These are phyloP conservation scores for Iselma pallidipennis DNA, from an alignment of 2,888 invertebrate species.

Conservation along the genomic window DNA sequence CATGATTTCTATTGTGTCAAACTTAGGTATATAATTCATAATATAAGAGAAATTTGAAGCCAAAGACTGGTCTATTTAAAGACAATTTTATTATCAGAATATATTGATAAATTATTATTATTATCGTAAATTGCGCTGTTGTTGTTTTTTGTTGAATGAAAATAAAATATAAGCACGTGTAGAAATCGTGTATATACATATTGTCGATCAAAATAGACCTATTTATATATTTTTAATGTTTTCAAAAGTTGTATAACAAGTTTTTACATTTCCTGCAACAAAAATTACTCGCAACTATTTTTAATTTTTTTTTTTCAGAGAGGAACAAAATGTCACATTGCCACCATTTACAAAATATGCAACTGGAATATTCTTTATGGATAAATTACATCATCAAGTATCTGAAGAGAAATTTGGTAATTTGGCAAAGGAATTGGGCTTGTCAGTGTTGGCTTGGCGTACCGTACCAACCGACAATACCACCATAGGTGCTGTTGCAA, in stretches of 20 bases:
- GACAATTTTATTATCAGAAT: too few species aligned
- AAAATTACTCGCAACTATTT: too few species aligned
- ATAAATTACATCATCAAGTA: conserved; percentile 77
- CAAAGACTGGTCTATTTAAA: too few species aligned
- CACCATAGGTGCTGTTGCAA: conserved; percentile 89
- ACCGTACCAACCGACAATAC: conserved; percentile 87
- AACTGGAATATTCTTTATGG: conserved; percentile 94
- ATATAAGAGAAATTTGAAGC: too few species aligned
- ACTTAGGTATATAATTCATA: conserved; percentile 69
- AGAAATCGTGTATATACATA: too few species aligned
- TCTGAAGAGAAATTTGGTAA: conserved; percentile 80
- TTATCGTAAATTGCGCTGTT: too few species aligned
- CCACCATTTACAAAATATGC: conserved; percentile 91
- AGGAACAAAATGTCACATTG: conserved; percentile 77
- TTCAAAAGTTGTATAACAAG: neutral
- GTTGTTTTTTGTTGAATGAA: too few species aligned
- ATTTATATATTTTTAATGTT: neutral
- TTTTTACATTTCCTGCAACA: conserved; percentile 1
- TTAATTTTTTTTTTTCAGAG: conserved; percentile 60
- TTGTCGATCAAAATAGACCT: neutral
- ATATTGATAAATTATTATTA: too few species aligned
- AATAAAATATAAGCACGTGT: too few species aligned
- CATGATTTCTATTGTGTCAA: conserved; percentile 88
- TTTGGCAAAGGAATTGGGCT: conserved; percentile 77
- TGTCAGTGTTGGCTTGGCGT: conserved; percentile 91